A percentile compares a stretch with the other conserved stretches of the same genome.
Evolutionary conservation across 2,797 vertebrate species (phyloP).

Genomic region (Chaetodon trifasciatus): DNA sequence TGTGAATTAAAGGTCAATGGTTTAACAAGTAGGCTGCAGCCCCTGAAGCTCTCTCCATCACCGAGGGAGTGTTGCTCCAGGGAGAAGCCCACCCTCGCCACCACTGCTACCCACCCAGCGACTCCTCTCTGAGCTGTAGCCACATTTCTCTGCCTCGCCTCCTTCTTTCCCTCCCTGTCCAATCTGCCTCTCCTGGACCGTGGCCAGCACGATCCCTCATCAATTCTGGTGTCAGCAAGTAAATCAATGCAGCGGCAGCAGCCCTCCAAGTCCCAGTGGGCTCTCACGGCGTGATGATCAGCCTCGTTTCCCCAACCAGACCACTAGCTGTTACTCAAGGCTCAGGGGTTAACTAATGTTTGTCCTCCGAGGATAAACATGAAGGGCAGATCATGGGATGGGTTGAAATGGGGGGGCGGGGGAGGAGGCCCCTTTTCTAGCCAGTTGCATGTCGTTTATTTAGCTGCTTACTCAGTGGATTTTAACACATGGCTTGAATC

Average conservation of each 20-base stretch:
- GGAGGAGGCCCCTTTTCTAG: constrained; percentile 1
- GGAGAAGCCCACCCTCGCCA: constrained; percentile 58
- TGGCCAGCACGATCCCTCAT: constrained; percentile 83
- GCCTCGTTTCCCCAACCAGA: constrained; percentile 52
- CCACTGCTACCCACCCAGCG: constrained; percentile 36
- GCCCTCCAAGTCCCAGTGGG: constrained; percentile 73
- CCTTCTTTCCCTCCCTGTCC: constrained; percentile 41
- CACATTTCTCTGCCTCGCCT: constrained; percentile 55
- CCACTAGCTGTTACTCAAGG: constrained; percentile 72
- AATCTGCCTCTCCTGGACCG: constrained; percentile 79
- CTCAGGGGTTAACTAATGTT: constrained; percentile 80
- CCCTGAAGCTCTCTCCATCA: constrained; percentile 53
- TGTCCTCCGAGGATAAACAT: constrained; percentile 80
- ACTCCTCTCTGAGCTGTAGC: constrained; percentile 57
- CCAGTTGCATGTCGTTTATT: constrained; percentile 31
- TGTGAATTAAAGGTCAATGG: constrained; percentile 81
- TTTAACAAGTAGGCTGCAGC: constrained; percentile 75
- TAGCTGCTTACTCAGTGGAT: constrained; percentile 54
- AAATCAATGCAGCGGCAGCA: constrained; percentile 84
- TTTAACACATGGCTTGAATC: constrained; percentile 68
- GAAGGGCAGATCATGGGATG: constrained; percentile 67
- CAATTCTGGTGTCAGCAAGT: constrained; percentile 87
- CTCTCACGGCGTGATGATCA: constrained; percentile 65
- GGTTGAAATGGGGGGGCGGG: constrained; percentile 44
- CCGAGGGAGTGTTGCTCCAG: constrained; percentile 51